Evolutionary conservation across 1,140 invertebrate genomes (phyloP), one percentile per base, ranked within the genome.

Genomic region (Mizuhopecten yessoensis): DNA sequence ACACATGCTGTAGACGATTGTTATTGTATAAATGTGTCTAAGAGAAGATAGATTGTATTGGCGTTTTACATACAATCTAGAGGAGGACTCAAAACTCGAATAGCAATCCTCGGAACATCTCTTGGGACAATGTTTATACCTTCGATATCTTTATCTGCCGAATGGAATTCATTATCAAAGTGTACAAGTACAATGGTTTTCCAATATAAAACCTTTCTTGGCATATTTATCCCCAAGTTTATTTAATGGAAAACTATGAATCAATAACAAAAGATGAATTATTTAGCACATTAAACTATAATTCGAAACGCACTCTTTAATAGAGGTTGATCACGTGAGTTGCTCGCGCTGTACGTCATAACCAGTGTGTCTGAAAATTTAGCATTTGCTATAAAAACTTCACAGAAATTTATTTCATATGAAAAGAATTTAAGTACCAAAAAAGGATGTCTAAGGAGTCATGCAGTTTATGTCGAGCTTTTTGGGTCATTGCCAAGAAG

Each of bases 141-240:
- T 75, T 75, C 57, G 5, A 75, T 75, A 75, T 75, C 23, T 75
- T 75, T 75, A 75, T 75, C n/a, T 75, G 57, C 57, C n/a, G 23
- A 75, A 29, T 11, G 15, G 11, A 75, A 75, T 75, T 75, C 57
- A 75, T 75, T 75, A 75, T 75, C 57, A 75, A 75, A 75, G n/a
- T 75, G 57, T 75, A 75, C 57, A 75, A 75, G 57, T 75, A 75
- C 57, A 75, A 75, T 75, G n/a, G 57, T 17, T 75, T 75, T 29
- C 23, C n/a, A 29, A 29, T 29, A 75, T 75, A 29, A 75, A 75
- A 75, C 57, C n/a, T 5, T n/a, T 75, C 57, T 29, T 75, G 57
- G 29, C 57, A 75, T 75, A 75, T 75, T 75, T 75, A 75, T 75
- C 23, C 57, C 17, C 1, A 75, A 75, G 23, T 75, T 75, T 75